phyloP scores from a whole-genome alignment of 2,113 vertebrate genomes.

The Gopherus evgoodei region DNA sequence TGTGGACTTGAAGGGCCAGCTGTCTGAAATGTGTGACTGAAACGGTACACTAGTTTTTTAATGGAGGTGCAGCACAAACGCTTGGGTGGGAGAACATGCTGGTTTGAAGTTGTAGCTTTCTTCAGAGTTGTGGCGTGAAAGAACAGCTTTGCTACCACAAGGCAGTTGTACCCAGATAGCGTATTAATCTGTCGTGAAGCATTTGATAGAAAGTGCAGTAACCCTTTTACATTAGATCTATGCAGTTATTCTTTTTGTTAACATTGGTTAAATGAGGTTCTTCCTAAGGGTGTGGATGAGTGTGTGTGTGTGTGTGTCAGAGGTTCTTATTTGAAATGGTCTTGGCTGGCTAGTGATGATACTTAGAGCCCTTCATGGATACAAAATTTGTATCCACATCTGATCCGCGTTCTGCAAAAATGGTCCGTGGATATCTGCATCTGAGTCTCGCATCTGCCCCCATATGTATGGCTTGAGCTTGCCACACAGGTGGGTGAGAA shows the following conservation, averaged over 20 bases:
- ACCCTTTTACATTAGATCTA: not conserved
- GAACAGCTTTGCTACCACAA: not conserved
- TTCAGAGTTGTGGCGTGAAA: not conserved
- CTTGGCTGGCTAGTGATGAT: not conserved
- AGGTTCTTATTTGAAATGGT: not conserved
- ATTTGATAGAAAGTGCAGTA: not conserved
- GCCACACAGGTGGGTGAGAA: not conserved
- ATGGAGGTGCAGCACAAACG: rapidly evolving
- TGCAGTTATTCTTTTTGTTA: not conserved
- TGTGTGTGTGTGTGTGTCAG: not conserved
- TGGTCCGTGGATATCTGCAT: not conserved
- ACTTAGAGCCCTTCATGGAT: too few relatives aligned
- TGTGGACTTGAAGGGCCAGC: not conserved
- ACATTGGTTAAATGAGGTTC: not conserved
- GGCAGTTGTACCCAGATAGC: not conserved
- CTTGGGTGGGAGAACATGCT: rapidly evolving
- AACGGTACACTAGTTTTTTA: rapidly evolving
- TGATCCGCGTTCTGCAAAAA: not conserved
- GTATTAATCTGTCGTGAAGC: not conserved
- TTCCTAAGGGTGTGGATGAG: rapidly evolving
- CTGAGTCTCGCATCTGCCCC: not conserved
- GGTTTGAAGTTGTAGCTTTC: not conserved
- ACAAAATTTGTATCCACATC: too few relatives aligned
- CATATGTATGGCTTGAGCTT: not conserved
- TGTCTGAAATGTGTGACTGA: not conserved